These are phyloP conservation scores for Arvicanthis niloticus DNA, from an alignment of 2,113 vertebrate species.

Conservation along the genomic window DNA sequence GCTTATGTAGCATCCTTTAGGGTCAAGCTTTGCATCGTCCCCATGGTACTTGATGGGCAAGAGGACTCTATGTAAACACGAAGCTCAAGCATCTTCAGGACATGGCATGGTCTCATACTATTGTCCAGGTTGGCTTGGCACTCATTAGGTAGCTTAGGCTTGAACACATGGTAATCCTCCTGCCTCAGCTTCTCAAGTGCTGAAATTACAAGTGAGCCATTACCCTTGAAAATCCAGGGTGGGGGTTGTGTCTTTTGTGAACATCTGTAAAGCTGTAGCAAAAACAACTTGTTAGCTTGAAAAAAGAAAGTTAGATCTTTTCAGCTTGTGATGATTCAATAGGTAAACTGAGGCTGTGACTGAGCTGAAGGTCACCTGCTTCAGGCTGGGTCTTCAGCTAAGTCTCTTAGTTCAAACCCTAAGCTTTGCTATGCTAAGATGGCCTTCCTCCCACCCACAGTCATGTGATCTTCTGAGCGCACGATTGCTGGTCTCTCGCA, in stretches of 20 bases:
- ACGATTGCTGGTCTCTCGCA: not conserved
- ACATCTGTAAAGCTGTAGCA: not conserved
- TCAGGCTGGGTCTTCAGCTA: not conserved
- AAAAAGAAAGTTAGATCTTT: not conserved
- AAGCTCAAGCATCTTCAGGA: not conserved
- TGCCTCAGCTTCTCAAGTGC: not conserved
- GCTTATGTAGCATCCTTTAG: not conserved
- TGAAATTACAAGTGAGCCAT: not conserved
- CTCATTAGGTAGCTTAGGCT: not conserved
- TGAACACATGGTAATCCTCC: not conserved
- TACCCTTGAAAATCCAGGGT: not conserved
- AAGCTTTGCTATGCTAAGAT: rapidly evolving
- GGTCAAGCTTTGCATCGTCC: not conserved
- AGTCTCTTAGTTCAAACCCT: not conserved
- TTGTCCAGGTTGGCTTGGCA: not conserved
- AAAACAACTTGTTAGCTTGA: not conserved
- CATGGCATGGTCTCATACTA: not conserved
- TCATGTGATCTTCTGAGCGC: not conserved
- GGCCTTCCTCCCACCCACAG: not conserved
- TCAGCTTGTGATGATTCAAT: not conserved
- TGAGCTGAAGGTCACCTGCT: not conserved
- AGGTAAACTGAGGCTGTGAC: not conserved
- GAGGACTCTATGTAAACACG: not conserved
- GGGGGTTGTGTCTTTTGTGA: not conserved
- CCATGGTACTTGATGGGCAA: no score